Evolutionary conservation across 53 echinoderm and acorn worm genomes (phyloP).

Genomic region (Holothuria leucospilota): DNA sequence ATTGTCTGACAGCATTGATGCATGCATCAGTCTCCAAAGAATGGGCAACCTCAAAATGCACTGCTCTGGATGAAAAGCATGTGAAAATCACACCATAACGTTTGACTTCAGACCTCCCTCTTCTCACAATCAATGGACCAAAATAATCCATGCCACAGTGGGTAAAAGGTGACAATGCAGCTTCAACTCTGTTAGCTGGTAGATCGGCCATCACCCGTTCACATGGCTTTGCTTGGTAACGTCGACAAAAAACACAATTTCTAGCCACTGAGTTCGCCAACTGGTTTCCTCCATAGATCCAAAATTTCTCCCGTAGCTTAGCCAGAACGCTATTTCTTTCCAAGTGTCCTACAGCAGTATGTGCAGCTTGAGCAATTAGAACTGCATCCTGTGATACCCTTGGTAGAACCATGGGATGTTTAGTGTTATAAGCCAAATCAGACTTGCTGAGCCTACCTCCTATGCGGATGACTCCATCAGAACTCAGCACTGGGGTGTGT

Average conservation of each 20-base stretch:
- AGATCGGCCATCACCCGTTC: slow-evolving; percentile 11
- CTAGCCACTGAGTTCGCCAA: neutral
- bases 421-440: slow-evolving; percentile 18
- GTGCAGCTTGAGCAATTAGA: neutral
- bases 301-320: slow-evolving; percentile 4
- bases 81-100: slow-evolving; percentile 14
- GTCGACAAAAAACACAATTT: neutral
- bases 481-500: too few species aligned
- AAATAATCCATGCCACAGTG: too few species aligned
- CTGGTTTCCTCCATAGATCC: slow-evolving; percentile 6
- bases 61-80: slow-evolving; percentile 2
- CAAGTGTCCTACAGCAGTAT: neutral
- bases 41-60: slow-evolving; percentile 6
- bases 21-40: slow-evolving; percentile 13
- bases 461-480: slow-evolving; percentile 27
- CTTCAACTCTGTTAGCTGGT: neutral
- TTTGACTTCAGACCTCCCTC: slow-evolving; percentile 27
- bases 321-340: slow-evolving; percentile 11
- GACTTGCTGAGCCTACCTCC: slow-evolving; percentile 44
- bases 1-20: slow-evolving; percentile 57
- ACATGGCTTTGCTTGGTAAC: slow-evolving; percentile 13
- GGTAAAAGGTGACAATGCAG: neutral
- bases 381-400: neutral
- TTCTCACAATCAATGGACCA: slow-evolving; percentile 3
- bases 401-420: slow-evolving; percentile 31